Evolutionary conservation across 2,113 vertebrate genomes (phyloP).

Genomic region (Toxostoma redivivum): DNA sequence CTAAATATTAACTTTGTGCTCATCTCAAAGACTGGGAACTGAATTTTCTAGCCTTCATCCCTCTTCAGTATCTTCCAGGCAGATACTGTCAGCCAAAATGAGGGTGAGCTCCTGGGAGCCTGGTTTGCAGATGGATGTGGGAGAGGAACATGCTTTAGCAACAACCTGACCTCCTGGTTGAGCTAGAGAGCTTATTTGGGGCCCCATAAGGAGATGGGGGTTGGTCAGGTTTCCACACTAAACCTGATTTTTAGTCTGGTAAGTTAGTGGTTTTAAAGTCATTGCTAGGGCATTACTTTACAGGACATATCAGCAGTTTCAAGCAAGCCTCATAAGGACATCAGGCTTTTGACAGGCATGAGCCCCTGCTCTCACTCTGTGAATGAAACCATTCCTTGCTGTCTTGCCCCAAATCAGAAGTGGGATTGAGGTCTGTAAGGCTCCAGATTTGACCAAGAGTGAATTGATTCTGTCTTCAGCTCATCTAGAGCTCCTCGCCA

Average conservation of each 20-base stretch:
- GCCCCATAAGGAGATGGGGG: background rate
- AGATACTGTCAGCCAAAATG: background rate
- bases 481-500: background rate
- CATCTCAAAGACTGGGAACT: background rate
- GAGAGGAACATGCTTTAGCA: background rate
- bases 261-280: background rate
- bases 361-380: accelerated
- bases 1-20: background rate
- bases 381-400: background rate
- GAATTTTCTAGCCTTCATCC: background rate
- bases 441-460: background rate
- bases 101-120: accelerated
- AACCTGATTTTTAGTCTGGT: background rate
- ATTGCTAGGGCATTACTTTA: background rate
- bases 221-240: background rate
- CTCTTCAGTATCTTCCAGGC: background rate
- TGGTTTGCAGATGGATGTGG: background rate
- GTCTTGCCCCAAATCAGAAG: background rate
- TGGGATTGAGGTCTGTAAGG: background rate
- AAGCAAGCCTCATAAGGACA: background rate
- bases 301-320: background rate
- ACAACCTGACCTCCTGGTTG: background rate
- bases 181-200: background rate
- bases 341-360: background rate
- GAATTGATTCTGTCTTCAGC: background rate